A percentile compares a stretch with the other conserved stretches of the same genome.
These are phyloP conservation scores for Zosterops hypoxanthus DNA, from an alignment of 2,113 vertebrate genomes.

Conservation along the genomic window DNA sequence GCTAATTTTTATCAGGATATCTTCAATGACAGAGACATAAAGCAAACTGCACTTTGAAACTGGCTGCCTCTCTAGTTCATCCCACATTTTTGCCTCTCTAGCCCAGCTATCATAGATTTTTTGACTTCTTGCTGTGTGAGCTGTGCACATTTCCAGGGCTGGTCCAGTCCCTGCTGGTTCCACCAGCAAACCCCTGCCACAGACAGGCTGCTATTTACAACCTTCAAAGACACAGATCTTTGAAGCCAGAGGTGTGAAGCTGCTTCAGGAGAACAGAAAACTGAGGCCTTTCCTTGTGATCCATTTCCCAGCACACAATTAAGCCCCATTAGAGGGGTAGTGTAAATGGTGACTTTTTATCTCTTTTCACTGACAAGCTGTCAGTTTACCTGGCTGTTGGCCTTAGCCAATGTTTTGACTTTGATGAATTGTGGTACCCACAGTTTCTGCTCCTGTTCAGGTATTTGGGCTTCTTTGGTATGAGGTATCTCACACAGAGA, in stretches of 20 bases:
- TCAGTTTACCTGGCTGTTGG: not conserved
- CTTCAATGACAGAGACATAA: not conserved
- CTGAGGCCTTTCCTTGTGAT: not conserved
- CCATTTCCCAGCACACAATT: not conserved
- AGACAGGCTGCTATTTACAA: not conserved
- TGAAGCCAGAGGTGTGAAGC: not conserved
- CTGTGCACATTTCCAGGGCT: not conserved
- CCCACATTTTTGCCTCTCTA: not conserved
- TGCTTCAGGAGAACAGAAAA: not conserved
- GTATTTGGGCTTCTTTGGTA: not conserved
- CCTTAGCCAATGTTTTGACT: not conserved
- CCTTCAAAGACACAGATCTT: not conserved
- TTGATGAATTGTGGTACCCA: not conserved
- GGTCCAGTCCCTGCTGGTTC: not conserved
- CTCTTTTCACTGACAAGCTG: not conserved
- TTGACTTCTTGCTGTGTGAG: not conserved
- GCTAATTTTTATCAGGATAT: not conserved
- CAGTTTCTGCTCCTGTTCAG: not conserved
- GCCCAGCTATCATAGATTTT: not conserved
- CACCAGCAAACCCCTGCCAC: not conserved
- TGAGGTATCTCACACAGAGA: not conserved
- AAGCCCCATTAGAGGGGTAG: not conserved
- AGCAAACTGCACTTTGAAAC: not conserved
- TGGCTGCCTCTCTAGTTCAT: not conserved
- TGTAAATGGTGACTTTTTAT: not conserved